Percentiles rank a stretch among this genome's conserved stretches.
Evolutionary conservation across 2,797 vertebrate genomes (phyloP).

Genomic region (Anolis apletophallus): DNA sequence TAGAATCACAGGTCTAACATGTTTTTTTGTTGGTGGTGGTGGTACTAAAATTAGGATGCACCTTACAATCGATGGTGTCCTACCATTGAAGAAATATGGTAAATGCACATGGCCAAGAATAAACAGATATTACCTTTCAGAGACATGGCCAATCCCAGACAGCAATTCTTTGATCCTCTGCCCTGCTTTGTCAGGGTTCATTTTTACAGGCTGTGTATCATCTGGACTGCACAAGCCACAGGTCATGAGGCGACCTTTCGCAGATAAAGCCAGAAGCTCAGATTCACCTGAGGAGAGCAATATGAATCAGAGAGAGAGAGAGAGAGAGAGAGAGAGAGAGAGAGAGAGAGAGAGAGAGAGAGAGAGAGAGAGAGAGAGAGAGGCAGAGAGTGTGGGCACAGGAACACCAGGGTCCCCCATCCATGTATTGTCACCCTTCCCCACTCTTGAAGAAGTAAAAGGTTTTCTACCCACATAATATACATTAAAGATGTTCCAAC

Average conservation of each 20-base stretch:
- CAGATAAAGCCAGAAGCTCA: slow-evolving; percentile 84
- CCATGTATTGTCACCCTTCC: no score
- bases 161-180: slow-evolving; percentile 86
- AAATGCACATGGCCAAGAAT: not conserved
- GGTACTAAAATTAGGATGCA: no score
- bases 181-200: slow-evolving; percentile 72
- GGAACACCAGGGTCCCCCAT: rapidly evolving
- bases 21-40: no score
- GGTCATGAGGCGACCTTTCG: slow-evolving; percentile 85
- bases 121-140: slow-evolving; percentile 82
- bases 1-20: no score
- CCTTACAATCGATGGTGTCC: no score
- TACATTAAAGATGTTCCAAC: not conserved
- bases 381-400: rapidly evolving
- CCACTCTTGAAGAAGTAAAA: not conserved
- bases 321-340: no score
- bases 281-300: slow-evolving; percentile 73
- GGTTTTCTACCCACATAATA: no score
- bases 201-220: slow-evolving; percentile 23
- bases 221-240: slow-evolving; percentile 76
- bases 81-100: no score
- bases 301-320: rapidly evolving
- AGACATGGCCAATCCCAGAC: slow-evolving; percentile 87
- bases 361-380: no score
- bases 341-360: no score